Percentiles rank a stretch among this genome's conserved stretches.
These are phyloP conservation scores for Erpobdella octoculata DNA, from an alignment of 2,888 invertebrate genomes.

Conservation along the genomic window DNA sequence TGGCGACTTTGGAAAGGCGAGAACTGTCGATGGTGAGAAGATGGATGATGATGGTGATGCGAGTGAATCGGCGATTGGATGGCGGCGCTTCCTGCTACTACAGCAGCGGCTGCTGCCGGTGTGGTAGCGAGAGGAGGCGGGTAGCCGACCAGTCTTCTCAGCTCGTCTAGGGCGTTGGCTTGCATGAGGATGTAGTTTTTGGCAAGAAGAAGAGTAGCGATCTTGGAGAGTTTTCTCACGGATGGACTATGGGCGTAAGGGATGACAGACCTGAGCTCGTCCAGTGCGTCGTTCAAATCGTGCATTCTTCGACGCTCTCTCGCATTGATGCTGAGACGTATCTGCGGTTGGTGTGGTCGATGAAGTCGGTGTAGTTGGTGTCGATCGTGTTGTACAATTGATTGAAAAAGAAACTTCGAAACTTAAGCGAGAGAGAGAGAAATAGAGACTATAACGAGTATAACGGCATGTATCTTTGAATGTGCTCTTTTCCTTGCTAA, in stretches of 20 bases:
- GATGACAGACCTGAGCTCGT: conserved; percentile 50
- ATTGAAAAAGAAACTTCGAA: too few species aligned
- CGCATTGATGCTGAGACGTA: conserved; percentile 25
- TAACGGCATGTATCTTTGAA: too few species aligned
- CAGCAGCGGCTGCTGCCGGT: not conserved
- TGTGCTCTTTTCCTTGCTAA: too few species aligned
- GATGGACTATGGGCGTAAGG: conserved; percentile 52
- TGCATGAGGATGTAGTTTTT: conserved; percentile 52
- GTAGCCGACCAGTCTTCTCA: conserved; percentile 47
- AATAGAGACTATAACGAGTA: too few species aligned
- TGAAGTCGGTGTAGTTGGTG: not conserved
- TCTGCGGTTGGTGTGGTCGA: conserved; percentile 5
- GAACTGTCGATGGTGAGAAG: conserved; percentile 5
- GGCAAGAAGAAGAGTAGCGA: conserved; percentile 49
- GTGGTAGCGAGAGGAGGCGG: conserved; percentile 40
- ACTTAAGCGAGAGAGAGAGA: too few species aligned
- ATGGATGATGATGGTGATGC: conserved; percentile 9
- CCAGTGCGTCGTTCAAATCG: conserved; percentile 48
- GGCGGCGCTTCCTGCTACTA: too few species aligned
- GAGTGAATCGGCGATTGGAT: not conserved
- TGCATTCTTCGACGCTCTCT: conserved; percentile 22
- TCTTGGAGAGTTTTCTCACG: conserved; percentile 51
- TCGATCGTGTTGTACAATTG: not conserved
- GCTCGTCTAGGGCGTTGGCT: conserved; percentile 50
- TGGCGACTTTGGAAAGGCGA: not conserved